A percentile compares a stretch with the other conserved stretches of the same genome.
These are phyloP conservation scores for Lissocephala sabroskyi DNA, from an alignment of 2,888 invertebrate genomes.

Conservation along the genomic window DNA sequence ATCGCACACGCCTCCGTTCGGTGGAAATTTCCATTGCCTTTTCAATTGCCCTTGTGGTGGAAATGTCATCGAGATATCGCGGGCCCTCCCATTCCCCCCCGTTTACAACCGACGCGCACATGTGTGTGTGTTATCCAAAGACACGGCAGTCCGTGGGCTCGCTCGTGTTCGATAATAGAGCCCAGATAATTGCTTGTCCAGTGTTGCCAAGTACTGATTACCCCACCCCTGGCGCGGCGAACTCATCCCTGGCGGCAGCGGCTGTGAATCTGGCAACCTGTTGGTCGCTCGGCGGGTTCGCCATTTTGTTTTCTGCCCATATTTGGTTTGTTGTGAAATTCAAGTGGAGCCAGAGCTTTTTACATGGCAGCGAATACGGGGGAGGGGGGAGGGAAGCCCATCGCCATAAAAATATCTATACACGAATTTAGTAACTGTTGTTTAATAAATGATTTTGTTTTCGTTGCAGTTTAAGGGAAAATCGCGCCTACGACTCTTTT, in stretches of 20 bases:
- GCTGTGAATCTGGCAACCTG: conserved; percentile 16
- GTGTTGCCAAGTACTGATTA: conserved; percentile 45
- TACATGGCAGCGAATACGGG: neutral
- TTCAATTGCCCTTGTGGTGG: conserved; percentile 1
- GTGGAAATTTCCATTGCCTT: conserved; percentile 17
- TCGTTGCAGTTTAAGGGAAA: conserved; percentile 68
- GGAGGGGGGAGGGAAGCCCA: conserved; percentile 10
- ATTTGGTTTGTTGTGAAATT: conserved; percentile 43
- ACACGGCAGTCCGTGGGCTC: neutral
- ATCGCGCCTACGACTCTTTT: conserved; percentile 65
- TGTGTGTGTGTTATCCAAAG: too few relatives aligned
- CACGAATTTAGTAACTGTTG: conserved; percentile 13
- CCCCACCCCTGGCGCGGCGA: neutral
- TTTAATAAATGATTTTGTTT: conserved; percentile 6
- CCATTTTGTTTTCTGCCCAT: conserved; percentile 30
- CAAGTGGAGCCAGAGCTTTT: conserved; percentile 32
- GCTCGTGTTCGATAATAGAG: neutral
- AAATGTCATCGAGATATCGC: neutral
- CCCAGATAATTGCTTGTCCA: conserved; percentile 16
- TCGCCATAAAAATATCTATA: conserved; percentile 19
- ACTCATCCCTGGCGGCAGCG: neutral
- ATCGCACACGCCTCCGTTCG: too few relatives aligned
- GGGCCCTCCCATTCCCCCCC: neutral
- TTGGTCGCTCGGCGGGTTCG: conserved; percentile 27
- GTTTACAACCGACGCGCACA: conserved; percentile 20